Evolutionary conservation across 2,113 vertebrate genomes (phyloP), one percentile per base, ranked within the genome.

Genomic region (Brevimyrus niger): DNA sequence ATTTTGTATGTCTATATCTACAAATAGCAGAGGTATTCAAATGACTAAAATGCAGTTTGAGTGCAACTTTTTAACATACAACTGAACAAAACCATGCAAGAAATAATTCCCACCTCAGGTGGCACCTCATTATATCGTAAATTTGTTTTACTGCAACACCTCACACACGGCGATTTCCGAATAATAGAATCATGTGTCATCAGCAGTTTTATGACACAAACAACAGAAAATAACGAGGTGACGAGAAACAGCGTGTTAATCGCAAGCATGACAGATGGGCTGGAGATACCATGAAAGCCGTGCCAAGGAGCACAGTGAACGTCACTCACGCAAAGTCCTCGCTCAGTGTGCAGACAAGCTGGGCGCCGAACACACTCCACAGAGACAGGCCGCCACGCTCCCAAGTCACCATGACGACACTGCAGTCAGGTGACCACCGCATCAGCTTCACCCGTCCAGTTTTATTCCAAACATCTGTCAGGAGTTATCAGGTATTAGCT

Each of bases 301-400:
- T 35, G 27, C 48, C 84, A 51, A n/a, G 84, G 13, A 17, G 19
- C 47, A 55, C 11, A 21, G 35, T 51, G 15, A n/a, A 6, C 86
- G 38, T 90, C 91, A 97, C 98, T 96, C 91, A 99, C 98, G 96
- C 96, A 95, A 99, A 99, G 93, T 99, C 98, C 93, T 98, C 98
- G 94, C 97, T 98, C 89, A 99, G 96, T 53, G 98, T 99, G 95
- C 98, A 99, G 93, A 99, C 97, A 91, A 99, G 97, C 89, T 99
- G 98, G 93, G 98, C 98, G 91, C 98, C 98, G 92, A 99, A 99
- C 89, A 99, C 98, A 88, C 98, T 99, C 98, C 98, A 99, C 83
- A 99, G 93, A 11, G 98, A 99, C 27, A 99, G 95, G 88, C 98
- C 98, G 23, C 98, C 98, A 90, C 93, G 96, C 89, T 98, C 97